Evolutionary conservation across 2,888 invertebrate genomes (phyloP), one percentile per base, ranked within the genome.

Genomic region (Lycia hirtaria): DNA sequence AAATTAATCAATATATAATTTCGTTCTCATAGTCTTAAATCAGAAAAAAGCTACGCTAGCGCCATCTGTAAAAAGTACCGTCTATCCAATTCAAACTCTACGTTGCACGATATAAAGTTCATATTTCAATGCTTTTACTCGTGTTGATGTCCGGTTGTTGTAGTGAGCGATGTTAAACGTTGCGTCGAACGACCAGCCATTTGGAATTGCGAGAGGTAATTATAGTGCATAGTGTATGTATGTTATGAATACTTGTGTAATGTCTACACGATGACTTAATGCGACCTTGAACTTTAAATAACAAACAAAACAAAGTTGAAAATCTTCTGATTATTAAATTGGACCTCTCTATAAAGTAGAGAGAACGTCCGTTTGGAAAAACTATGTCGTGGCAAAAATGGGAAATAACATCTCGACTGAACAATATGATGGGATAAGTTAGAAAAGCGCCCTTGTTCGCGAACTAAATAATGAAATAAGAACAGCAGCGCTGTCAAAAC

Each of bases 191-290:
- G 59, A 71, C 61, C 66, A 71, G 76, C 71, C 73, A 67, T 55
- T 67, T 68, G 75, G 75, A 76, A 71, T 76, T 75, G 76, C 68
- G 65, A 68, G 65, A 60, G 63, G 64, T 68, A 48, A 40, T 48
- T 45, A 32, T 48, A 26, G 47, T 56, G 17, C 37, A 44, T 37
- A 48, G 12, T 20, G n/a, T 20, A 43, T 7, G 5, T 30, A 44
- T 17, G 17, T 19, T 43, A 41, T 14, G 19, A 20, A 15, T 9
- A 47, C 45, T 48, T 24, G 40, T 24, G 40, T 57, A 51, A 38
- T 40, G 35, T 10, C 22, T 41, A 44, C 44, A 41, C 38, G 15
- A 41, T 5, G 28, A 20, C n/a, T n/a, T n/a, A n/a, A n/a, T 1
- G 19, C 20, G 24, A 38, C 38, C 7, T 22, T 22, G 6, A n/a